Base-by-base conservation (phyloP, 1,140 invertebrate species). In the Zeugodacus cucurbitae region DNA sequence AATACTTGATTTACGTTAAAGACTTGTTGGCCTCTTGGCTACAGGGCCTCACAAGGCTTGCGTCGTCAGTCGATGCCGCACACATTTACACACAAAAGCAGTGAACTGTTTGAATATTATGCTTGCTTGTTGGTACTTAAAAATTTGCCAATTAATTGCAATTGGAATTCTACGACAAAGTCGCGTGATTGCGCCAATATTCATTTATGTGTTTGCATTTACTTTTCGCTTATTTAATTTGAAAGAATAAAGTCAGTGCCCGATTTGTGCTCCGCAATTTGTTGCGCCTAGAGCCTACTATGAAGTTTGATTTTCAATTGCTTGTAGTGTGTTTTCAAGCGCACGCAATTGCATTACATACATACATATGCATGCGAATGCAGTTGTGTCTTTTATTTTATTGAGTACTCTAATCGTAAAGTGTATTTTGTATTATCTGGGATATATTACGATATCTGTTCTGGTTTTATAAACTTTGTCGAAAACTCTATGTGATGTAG, bases 1-100 rank as follows among this genome's bases (percentile, higher is more conserved):
- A 82, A 82, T 82, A 48, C 74, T 82, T 82, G 74, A 82, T 82
- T 82, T 82, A 48, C 74, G 74, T 82, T 26, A 48, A 14, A 82
- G 74, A 48, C 74, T 82, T 44, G 70, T 44, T 74, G 70, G 70
- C 70, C 70, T 41, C 37, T 74, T 74, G 37, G 17, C 70, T 74
- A 41, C n/a, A 82, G 74, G 74, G 74, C 41, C 41, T 82, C 10
- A 74, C n/a, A 48, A 26, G 41, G 26, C 74, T 29, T 14, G 41
- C 7, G 7, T 10, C n/a, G 74, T 67, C n/a, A 7, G 8, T 22
- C 5, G 70, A 17, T 74, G 37, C 14, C 22, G 37, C 48, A 54
- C 14, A 54, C 48, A 54, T 20, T 17, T 7, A 7, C 7, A 7
- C 7, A 41, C 48, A 54, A 11, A 54, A 26, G 3, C 26, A 17